phyloP scores from a whole-genome alignment of 1,140 invertebrate species.

The Tetramorium simillimum region DNA sequence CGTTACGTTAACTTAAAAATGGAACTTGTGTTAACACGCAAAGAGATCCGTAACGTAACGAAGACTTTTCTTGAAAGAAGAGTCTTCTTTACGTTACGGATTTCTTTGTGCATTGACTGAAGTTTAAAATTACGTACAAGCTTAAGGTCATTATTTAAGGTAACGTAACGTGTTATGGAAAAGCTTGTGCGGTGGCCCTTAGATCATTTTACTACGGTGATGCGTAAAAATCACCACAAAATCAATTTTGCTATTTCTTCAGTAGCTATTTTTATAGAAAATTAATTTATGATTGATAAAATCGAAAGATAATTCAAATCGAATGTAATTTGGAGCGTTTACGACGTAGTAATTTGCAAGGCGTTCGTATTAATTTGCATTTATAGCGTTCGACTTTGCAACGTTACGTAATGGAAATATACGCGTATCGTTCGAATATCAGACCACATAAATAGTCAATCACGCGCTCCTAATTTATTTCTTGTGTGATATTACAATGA shows the following conservation, averaged over 20 bases:
- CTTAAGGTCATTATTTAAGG: too few species aligned
- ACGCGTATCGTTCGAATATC: neutral
- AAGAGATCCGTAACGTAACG: too few species aligned
- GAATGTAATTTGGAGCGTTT: neutral
- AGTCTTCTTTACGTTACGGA: too few species aligned
- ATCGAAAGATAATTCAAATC: neutral
- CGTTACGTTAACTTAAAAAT: too few species aligned
- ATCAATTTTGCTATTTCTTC: neutral
- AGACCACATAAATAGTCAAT: neutral
- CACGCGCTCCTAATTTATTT: neutral
- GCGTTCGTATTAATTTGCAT: constrained; percentile 11
- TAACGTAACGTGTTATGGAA: too few species aligned
- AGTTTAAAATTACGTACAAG: too few species aligned
- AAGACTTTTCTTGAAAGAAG: too few species aligned
- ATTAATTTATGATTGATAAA: constrained; percentile 15
- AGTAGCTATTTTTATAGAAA: neutral
- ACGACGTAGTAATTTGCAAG: neutral
- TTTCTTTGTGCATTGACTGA: too few species aligned
- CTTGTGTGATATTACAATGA: neutral
- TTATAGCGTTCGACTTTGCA: neutral
- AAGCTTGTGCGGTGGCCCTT: too few species aligned
- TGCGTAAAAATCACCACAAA: neutral
- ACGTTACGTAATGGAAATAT: neutral
- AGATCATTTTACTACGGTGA: neutral
- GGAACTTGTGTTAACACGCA: too few species aligned